Conservation (phyloP, 2,797 vertebrate genomes). For the Xerus rutilus region DNA sequence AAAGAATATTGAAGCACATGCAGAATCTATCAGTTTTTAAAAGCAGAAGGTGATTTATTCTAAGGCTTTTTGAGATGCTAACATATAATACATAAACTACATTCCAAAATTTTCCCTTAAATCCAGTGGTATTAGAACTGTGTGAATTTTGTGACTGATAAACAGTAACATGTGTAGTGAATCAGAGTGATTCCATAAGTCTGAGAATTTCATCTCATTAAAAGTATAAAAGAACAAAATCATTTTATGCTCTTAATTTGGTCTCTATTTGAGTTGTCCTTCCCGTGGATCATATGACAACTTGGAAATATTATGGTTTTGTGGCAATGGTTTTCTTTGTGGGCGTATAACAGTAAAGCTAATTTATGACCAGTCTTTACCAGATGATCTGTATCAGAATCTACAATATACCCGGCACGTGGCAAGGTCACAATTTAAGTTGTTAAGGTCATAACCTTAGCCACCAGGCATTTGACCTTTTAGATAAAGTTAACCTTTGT, state of each 20-base stretch:
- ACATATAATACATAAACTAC: slow-evolving; percentile 79
- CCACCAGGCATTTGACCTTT: slow-evolving; percentile 96
- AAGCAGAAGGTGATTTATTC: slow-evolving; percentile 73
- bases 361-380: slow-evolving; percentile 92
- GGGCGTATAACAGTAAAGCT: slow-evolving; percentile 89
- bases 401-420: slow-evolving; percentile 93
- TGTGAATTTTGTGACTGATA: slow-evolving; percentile 80
- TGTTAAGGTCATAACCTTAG: slow-evolving; percentile 94
- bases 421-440: slow-evolving; percentile 95
- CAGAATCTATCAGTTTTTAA: slow-evolving; percentile 77
- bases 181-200: slow-evolving; percentile 80
- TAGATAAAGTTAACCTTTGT: slow-evolving; percentile 96
- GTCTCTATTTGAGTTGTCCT: slow-evolving; percentile 78
- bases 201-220: slow-evolving; percentile 85
- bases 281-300: slow-evolving; percentile 85
- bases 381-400: slow-evolving; percentile 92
- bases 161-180: slow-evolving; percentile 82
- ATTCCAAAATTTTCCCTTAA: slow-evolving; percentile 62
- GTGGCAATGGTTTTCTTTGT: slow-evolving; percentile 88
- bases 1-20: slow-evolving; percentile 82
- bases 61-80: slow-evolving; percentile 77
- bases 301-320: slow-evolving; percentile 87
- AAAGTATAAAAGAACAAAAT: slow-evolving; percentile 78
- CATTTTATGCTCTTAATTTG: slow-evolving; percentile 82
- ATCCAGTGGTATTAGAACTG: slow-evolving; percentile 65